Evolutionary conservation across 2,888 invertebrate genomes (phyloP).

Genomic region (Idaea dimidiata): DNA sequence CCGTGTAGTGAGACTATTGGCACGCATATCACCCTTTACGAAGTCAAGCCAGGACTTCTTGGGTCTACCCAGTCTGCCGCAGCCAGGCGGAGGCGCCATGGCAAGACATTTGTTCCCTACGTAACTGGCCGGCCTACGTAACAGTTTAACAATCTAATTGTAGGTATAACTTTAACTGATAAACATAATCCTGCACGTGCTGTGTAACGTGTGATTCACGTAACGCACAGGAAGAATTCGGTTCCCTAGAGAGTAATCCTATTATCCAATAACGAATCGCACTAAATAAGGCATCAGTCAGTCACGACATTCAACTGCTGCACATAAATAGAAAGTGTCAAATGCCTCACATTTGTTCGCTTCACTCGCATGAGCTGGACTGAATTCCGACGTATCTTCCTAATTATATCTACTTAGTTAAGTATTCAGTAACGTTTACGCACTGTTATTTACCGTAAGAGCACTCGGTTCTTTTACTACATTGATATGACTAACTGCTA

Average conservation of each 20-base stretch:
- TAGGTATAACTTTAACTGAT: background rate
- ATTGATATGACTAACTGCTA: background rate
- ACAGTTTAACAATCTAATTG: background rate
- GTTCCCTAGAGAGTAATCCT: conserved; percentile 36
- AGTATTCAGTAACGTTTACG: conserved; percentile 31
- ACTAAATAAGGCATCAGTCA: conserved; percentile 51
- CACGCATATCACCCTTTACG: too few relatives aligned
- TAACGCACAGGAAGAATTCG: background rate
- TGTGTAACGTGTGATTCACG: background rate
- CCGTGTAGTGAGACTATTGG: too few relatives aligned
- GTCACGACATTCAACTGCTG: conserved; percentile 41
- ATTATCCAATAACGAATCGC: conserved; percentile 41
- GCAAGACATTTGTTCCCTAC: too few relatives aligned
- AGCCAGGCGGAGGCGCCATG: too few relatives aligned
- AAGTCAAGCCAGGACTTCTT: too few relatives aligned
- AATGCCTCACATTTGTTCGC: conserved; percentile 53
- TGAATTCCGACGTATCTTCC: conserved; percentile 37
- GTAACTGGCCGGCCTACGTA: too few relatives aligned
- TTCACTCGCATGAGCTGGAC: conserved; percentile 46
- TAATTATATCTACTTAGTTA: conserved; percentile 35
- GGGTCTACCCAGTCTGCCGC: too few relatives aligned
- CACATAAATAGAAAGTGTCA: conserved; percentile 74
- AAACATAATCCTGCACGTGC: background rate
- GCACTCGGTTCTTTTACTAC: conserved; percentile 6
- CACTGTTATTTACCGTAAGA: conserved; percentile 29